Conservation (phyloP, 2,888 invertebrate species). For the Spatulosminthurus flaviceps region DNA sequence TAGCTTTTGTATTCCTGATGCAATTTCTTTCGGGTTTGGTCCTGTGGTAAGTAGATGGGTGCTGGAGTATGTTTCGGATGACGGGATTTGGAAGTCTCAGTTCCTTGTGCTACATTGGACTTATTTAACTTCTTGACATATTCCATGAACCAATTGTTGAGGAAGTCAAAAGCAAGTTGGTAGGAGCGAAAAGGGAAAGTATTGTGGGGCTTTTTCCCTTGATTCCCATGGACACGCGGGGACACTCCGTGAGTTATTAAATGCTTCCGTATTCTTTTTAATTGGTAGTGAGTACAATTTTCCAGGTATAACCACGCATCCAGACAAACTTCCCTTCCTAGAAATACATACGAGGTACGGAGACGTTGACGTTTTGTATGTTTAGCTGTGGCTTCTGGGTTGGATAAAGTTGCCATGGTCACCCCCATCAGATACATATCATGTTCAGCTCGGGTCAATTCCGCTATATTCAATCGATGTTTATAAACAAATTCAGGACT, state of each 20-base stretch:
- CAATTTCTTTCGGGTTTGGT: constrained; percentile 75
- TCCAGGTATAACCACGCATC: constrained; percentile 82
- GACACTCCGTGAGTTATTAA: constrained; percentile 82
- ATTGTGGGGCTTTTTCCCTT: constrained; percentile 75
- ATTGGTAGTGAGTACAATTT: constrained; percentile 81
- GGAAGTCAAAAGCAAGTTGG: constrained; percentile 79
- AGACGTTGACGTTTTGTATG: constrained; percentile 78
- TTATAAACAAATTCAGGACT: constrained; percentile 79
- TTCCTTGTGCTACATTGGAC: not conserved
- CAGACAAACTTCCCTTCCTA: constrained; percentile 76
- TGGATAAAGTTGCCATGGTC: constrained; percentile 81
- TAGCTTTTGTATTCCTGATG: constrained; percentile 80
- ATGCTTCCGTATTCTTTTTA: constrained; percentile 80
- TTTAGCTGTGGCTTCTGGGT: constrained; percentile 75
- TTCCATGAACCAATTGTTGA: constrained; percentile 74
- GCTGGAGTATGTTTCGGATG: constrained; percentile 62
- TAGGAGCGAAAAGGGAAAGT: constrained; percentile 75
- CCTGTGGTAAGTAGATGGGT: constrained; percentile 69
- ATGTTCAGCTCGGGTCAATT: constrained; percentile 81
- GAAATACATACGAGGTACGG: constrained; percentile 75
- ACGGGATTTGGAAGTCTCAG: not conserved
- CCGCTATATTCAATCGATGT: constrained; percentile 80
- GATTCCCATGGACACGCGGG: constrained; percentile 80
- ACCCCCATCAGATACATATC: constrained; percentile 89
- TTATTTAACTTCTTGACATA: constrained; percentile 1